Base-by-base conservation (phyloP, 2,888 invertebrate species). In the Nymphalis c-album region DNA sequence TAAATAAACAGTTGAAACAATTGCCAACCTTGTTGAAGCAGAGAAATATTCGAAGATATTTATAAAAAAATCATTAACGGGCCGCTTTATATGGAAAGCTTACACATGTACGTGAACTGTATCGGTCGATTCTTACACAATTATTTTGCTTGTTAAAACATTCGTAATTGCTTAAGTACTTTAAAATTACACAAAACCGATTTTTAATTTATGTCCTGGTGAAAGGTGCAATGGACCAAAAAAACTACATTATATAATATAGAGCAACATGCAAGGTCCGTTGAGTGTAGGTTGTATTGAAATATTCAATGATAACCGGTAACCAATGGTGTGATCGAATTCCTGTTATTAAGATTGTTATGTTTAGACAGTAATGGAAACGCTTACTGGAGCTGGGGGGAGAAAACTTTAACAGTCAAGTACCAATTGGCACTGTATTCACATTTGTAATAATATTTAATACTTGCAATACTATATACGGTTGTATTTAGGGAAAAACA, bases 201-300 rank as follows among this genome's bases (percentile, higher is more conserved):
- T 45, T 60, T 67, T 68, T 68, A 63, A 60, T 60, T 63, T 45
- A 60, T 64, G 67, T 71, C 70, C 70, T 68, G 68, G 69, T 73
- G 69, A 69, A 73, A 72, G 70, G 68, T 65, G 8, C 7, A 8
- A 55, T 31, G 59, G 40, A 51, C 31, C 51, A 48, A 58, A 46
- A 48, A 61, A 62, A 17, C 8, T 55, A 18, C 20, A 40, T 64
- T 65, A 65, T 47, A 58, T 62, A 62, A 47, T 62, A 59, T 31
- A 31, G 61, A 63, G 55, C 53, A 46, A n/a, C 45, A 67, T 5
- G 26, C 63, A 57, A 66, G 48, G 61, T 66, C 60, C 18, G 7
- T 22, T 51, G 16, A 51, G 10, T 35, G 53, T 26, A 50, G 46
- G 20, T 47, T 20, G 35, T 40, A 58, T 50, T 59, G 7, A 51